These are phyloP conservation scores for Todus mexicanus DNA, from an alignment of 2,797 vertebrate species.

Conservation along the genomic window DNA sequence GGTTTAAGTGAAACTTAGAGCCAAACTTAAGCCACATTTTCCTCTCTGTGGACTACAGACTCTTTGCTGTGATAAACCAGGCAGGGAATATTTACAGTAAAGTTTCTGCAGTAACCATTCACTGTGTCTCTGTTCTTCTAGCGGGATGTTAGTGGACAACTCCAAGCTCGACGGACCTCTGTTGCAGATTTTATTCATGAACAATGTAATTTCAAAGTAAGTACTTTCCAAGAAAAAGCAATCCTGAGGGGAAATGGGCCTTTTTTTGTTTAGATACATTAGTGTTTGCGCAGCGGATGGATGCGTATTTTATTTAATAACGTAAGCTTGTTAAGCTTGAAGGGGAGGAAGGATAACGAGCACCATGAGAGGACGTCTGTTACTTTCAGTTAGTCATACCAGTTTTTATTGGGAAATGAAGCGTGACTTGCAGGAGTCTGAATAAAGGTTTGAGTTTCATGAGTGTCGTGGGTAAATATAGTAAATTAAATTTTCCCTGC, in stretches of 20 bases:
- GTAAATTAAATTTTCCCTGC: background rate
- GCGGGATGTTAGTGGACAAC: conserved; percentile 84
- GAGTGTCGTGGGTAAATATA: background rate
- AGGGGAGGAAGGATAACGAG: background rate
- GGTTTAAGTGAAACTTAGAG: background rate
- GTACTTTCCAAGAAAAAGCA: conserved; percentile 40
- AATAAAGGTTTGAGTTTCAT: background rate
- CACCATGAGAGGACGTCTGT: background rate
- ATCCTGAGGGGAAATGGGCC: background rate
- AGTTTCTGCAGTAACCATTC: background rate
- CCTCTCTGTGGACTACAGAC: background rate
- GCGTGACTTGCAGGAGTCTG: background rate
- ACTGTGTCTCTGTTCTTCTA: conserved; percentile 63
- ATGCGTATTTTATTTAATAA: background rate
- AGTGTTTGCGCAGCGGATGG: background rate
- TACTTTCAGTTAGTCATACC: background rate
- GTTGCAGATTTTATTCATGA: conserved; percentile 92
- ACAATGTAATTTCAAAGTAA: conserved; percentile 95
- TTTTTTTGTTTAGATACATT: background rate
- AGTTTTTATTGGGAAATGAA: background rate
- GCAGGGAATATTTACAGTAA: background rate
- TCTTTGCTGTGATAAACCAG: background rate
- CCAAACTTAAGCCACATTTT: background rate
- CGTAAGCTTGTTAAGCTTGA: background rate
- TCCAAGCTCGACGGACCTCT: conserved; percentile 88